Evolutionary conservation across 2,797 vertebrate genomes (phyloP), one percentile per base, ranked within the genome.

Genomic region (Poecilia velifera): DNA sequence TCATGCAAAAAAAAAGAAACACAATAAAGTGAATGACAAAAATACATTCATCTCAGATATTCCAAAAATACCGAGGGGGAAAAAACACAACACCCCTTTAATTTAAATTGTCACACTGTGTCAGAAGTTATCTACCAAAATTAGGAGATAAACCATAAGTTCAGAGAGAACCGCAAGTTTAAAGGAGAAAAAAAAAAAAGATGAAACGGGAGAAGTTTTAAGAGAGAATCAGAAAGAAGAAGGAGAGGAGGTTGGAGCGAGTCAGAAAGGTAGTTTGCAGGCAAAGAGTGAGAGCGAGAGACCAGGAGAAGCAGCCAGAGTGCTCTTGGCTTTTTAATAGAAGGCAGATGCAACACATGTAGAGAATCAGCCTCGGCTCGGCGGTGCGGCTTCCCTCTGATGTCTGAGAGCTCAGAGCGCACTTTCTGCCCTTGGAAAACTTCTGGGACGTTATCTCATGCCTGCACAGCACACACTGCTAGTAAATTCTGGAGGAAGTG

Each of bases 331-430:
- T 92, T 93, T 93, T 91, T 92, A 94, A 94, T 93, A 90, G 91
- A 90, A 94, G 89, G 91, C 92, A 95, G 92, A 95, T 93, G 92
- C 91, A 16, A 93, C 94, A 95, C 94, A 95, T 94, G 92, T 95
- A 95, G 95, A 96, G 95, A 97, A 96, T 96, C 94, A 95, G 92
- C 94, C 93, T 87, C 89, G 93, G 90, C 91, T 95, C 87, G 84
- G 91, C 90, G 84, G 91, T 90, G 95, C 92, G 86, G 93, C 90
- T 94, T 95, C 89, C 84, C 91, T 97, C 95, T 96, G 96, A 96
- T 96, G 96, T 97, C 95, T 97, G 95, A 96, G 94, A 91, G 86
- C 93, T 96, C 94, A 93, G 95, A 96, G 94, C 92, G 85, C 93
- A 95, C 94, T 94, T 96, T 95, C 95, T 96, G 95, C 95, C 93